These are phyloP conservation scores for Nyctibius grandis DNA, from an alignment of 2,797 vertebrate genomes.

Conservation along the genomic window DNA sequence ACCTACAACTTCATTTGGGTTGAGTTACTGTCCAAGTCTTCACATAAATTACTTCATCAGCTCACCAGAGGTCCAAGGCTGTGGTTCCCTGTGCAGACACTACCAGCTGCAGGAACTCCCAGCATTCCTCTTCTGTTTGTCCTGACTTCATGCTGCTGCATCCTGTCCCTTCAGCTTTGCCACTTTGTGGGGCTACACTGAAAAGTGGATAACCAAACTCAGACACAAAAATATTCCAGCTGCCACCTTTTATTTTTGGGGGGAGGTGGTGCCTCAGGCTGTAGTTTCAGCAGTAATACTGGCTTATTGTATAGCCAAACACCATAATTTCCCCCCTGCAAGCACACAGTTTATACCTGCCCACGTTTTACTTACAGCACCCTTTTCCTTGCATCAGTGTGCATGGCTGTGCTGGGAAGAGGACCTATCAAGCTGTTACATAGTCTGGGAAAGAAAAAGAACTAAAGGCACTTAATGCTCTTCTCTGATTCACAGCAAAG, in stretches of 20 bases:
- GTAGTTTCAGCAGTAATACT: background rate
- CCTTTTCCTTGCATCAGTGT: background rate
- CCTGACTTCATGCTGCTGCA: background rate
- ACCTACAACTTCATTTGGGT: constrained; percentile 46
- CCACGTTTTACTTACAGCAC: background rate
- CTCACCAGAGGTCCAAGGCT: background rate
- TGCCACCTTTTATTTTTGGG: background rate
- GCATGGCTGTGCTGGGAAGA: background rate
- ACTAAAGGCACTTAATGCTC: background rate
- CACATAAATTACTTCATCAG: background rate
- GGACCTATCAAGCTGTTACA: background rate
- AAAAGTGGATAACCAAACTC: background rate
- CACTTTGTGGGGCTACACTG: background rate
- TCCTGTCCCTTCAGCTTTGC: background rate
- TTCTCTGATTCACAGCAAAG: background rate
- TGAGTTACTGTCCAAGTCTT: constrained; percentile 23
- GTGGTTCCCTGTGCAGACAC: background rate
- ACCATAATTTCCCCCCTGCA: background rate
- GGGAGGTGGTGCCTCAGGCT: background rate
- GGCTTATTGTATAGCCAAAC: background rate
- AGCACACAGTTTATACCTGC: background rate
- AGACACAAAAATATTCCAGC: background rate
- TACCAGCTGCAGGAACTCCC: background rate
- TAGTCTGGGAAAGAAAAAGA: background rate
- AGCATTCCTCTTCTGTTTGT: background rate